A percentile compares a stretch with the other conserved stretches of the same genome.
These are phyloP conservation scores for Craseonycteris thonglongyai DNA, from an alignment of 2,113 vertebrate genomes.

Conservation along the genomic window DNA sequence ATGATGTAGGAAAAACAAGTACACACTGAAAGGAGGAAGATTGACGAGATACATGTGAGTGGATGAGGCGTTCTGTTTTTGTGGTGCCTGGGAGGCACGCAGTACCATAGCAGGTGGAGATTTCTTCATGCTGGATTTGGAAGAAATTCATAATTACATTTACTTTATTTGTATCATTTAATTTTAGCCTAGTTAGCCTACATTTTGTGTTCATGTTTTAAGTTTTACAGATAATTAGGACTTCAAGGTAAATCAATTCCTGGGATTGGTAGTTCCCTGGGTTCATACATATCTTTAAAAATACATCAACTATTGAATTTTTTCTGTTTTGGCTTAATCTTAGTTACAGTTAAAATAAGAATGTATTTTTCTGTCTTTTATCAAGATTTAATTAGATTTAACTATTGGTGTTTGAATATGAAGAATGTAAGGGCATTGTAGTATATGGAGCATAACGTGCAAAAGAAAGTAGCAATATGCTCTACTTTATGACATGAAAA, in stretches of 20 bases:
- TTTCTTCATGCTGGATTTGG: background rate
- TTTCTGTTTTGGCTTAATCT: background rate
- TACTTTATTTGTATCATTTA: background rate
- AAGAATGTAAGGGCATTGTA: background rate
- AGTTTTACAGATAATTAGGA: background rate
- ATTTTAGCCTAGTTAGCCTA: background rate
- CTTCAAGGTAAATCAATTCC: background rate
- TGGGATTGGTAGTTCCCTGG: background rate
- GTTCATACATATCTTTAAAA: background rate
- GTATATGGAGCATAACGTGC: background rate
- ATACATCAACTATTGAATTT: background rate
- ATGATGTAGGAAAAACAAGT: background rate
- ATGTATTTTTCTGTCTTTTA: background rate
- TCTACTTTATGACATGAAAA: background rate
- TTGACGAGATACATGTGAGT: background rate
- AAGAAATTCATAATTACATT: background rate
- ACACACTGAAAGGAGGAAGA: background rate
- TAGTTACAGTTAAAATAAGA: background rate
- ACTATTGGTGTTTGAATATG: background rate
- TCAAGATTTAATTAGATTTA: conserved; percentile 4
- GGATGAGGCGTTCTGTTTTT: background rate
- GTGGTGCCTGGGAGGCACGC: background rate
- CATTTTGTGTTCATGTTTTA: background rate
- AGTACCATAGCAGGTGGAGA: background rate
- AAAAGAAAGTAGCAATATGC: background rate